A percentile compares a stretch with the other conserved stretches of the same genome.
phyloP scores from a whole-genome alignment of 2,888 invertebrate genomes.

The Dugesia japonica region DNA sequence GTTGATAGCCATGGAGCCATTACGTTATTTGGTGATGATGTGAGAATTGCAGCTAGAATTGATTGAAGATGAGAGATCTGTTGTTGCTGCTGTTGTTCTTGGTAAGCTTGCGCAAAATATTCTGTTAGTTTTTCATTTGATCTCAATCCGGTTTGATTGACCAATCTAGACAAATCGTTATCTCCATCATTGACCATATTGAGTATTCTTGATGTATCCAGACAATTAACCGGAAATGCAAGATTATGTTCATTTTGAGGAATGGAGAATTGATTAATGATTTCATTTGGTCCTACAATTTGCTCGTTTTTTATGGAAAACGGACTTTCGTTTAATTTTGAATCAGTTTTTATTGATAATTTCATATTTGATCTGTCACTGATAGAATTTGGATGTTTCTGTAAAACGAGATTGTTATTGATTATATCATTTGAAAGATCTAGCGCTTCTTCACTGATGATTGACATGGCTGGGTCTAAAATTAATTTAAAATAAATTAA shows the following conservation, averaged over 20 bases:
- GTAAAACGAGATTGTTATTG: constrained; percentile 8
- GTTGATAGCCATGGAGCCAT: constrained; percentile 3
- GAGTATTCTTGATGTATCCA: background rate
- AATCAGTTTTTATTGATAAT: background rate
- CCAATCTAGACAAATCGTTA: background rate
- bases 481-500: no score
- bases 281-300: background rate
- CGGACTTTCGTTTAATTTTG: background rate
- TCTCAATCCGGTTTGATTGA: background rate
- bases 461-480: background rate
- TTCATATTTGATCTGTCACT: constrained; percentile 3
- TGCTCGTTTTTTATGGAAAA: background rate
- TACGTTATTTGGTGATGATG: constrained; percentile 5
- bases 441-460: background rate
- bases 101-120: background rate
- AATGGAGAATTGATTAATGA: background rate
- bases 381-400: background rate
- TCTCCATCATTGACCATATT: background rate
- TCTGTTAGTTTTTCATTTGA: background rate
- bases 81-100: background rate
- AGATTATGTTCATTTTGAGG: background rate
- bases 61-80: constrained; percentile 20
- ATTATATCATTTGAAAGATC: constrained; percentile 12
- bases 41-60: constrained; percentile 2
- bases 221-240: background rate